Percentiles rank a stretch among this genome's conserved stretches.
These are phyloP conservation scores for Mus musculus DNA, from an alignment of 2,113 vertebrate genomes.

Conservation along the genomic window GRCm39 chr13:12271501-12272000, in stretches of 20 bases:
- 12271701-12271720: not conserved
- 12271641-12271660: not conserved
- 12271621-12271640: not conserved
- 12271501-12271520: not conserved
- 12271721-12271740: not conserved
- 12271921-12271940: not conserved
- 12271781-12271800: not conserved
- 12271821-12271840: not conserved
- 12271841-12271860: not conserved
- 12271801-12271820: not conserved
- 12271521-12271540: conserved; percentile 6
- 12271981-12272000: not conserved
- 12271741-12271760: not conserved
- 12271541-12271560: not conserved
- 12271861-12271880: not conserved
- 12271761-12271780: not conserved
- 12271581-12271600: not conserved
- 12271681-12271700: not conserved
- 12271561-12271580: not conserved
- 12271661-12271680: not conserved
- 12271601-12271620: not conserved
- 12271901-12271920: not conserved
- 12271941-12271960: not conserved
- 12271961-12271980: not conserved
- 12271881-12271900: not conserved